phyloP scores from a whole-genome alignment of 1,140 invertebrate species.

The Probaryconus sp. region DNA sequence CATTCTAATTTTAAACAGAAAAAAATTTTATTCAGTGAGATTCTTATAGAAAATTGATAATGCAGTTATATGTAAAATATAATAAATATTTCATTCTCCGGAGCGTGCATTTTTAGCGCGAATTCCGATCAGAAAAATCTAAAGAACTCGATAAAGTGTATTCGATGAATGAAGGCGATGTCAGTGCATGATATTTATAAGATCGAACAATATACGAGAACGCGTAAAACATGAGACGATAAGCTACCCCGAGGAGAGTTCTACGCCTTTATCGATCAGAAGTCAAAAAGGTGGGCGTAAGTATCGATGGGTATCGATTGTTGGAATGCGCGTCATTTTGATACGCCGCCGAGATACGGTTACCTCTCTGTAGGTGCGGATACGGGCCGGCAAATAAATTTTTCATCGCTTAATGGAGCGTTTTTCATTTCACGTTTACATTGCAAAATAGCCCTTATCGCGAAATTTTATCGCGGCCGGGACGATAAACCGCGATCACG shows the following conservation, averaged over 20 bases:
- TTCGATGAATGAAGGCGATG: too few species aligned
- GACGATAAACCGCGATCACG: conserved; percentile 13
- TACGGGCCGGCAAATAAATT: conserved; percentile 26
- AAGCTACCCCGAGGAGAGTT: conserved; percentile 22
- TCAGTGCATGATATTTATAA: conserved; percentile 14
- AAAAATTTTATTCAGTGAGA: too few species aligned
- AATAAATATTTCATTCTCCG: too few species aligned
- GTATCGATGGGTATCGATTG: conserved; percentile 48
- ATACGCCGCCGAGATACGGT: conserved; percentile 44
- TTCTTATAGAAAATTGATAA: too few species aligned
- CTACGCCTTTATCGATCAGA: conserved; percentile 41
- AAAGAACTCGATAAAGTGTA: too few species aligned
- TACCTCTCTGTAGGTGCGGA: conserved; percentile 14
- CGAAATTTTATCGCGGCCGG: neutral
- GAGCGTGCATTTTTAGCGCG: too few species aligned
- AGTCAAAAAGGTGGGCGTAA: conserved; percentile 47
- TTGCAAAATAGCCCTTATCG: conserved; percentile 9
- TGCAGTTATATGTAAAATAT: too few species aligned
- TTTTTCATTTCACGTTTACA: conserved; percentile 14
- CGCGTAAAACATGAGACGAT: conserved; percentile 12
- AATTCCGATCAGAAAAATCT: too few species aligned
- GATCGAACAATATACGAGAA: conserved; percentile 16
- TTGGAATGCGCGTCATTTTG: conserved; percentile 52
- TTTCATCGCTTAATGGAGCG: conserved; percentile 54
- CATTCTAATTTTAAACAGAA: too few species aligned